phyloP scores from a whole-genome alignment of 2,113 vertebrate species.

The Erythrolamprus reginae region DNA sequence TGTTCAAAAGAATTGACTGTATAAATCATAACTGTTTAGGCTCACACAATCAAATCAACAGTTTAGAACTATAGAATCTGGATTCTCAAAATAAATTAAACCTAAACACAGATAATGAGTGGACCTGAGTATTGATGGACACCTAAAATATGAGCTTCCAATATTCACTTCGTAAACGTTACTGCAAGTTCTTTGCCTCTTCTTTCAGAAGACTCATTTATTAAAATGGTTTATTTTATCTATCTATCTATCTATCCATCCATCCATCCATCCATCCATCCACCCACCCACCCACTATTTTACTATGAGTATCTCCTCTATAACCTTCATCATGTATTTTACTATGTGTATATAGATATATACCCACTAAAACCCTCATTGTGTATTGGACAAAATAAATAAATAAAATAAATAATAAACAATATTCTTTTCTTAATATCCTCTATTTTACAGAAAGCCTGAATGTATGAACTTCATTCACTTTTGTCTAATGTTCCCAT shows the following conservation, averaged over 20 bases:
- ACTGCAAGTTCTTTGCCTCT: neutral
- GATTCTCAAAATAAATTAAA: neutral
- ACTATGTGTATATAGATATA: no score
- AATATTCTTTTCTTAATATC: neutral
- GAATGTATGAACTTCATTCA: neutral
- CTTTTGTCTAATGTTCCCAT: neutral
- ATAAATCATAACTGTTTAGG: neutral
- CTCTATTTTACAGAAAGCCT: neutral
- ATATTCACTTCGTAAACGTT: neutral
- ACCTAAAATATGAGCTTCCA: neutral
- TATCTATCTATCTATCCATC: no score
- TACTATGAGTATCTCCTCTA: no score
- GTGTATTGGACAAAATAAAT: no score
- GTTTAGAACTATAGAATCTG: neutral
- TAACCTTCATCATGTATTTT: no score
- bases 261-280: no score
- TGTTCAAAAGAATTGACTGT: neutral
- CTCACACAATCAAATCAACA: neutral
- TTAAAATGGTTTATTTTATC: neutral
- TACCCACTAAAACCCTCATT: no score
- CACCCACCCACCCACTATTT: no score
- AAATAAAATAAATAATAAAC: no score
- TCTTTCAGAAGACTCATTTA: neutral
- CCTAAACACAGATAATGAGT: neutral
- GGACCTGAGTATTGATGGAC: neutral